Evolutionary conservation across 2,888 invertebrate species (phyloP), one percentile per base, ranked within the genome.

Genomic region (Podotricha telesiphe): DNA sequence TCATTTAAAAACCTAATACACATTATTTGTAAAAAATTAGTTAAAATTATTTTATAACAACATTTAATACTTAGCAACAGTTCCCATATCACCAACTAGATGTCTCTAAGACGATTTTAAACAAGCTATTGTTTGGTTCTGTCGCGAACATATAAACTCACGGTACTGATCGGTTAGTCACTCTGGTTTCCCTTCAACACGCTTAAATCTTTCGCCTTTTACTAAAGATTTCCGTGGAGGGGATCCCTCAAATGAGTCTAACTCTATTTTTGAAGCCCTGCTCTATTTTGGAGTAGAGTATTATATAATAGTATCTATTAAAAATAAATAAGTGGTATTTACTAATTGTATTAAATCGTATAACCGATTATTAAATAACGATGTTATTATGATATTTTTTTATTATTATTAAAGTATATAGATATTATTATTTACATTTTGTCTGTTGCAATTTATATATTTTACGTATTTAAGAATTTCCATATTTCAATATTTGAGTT

Each of bases 161-260:
- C n/a, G 5, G n/a, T 45, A 2, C n/a, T 45, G 0, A 2, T n/a
- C 1, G 5, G 10, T 37, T n/a, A n/a, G 37, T 6, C 10, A 37
- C 73, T 75, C 74, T 75, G 73, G 73, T 74, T 75, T 75, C 72
- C 74, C 75, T 76, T 76, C 74, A 75, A 73, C 71, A 76, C 95
- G 94, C 86, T 94, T 93, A 95, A 95, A 95, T 95, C 95, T 95
- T 95, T 95, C 95, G 95, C 95, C 95, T 95, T 95, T 95, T 95
- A 95, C 95, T 95, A 95, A 95, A 95, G 95, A 95, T 95, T 95
- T 95, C 95, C 95, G 95, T 95, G 95, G 95, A 94, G 94, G 94
- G 94, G 95, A 91, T 93, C 95, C 95, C 93, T 47, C 47, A 47
- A 47, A 47, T 47, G 47, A 47, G 47, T 47, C 47, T 47, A 47